A percentile compares a stretch with the other conserved stretches of the same genome.
Conservation (phyloP, 2,888 invertebrate genomes). For the Molanna angustata region DNA sequence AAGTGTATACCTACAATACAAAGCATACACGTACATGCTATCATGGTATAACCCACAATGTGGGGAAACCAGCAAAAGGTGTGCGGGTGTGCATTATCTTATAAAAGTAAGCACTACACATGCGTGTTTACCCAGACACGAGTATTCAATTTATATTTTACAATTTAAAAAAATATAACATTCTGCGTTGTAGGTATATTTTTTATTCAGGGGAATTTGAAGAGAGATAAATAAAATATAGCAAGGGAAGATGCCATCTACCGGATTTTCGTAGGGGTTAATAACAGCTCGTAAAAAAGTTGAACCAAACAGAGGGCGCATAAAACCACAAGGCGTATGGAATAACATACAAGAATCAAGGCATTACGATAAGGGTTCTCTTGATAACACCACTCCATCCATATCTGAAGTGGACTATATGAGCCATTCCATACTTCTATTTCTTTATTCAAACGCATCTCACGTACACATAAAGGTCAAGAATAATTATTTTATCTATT, state of each 20-base stretch:
- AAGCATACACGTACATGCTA: too few relatives aligned
- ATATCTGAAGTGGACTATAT: conserved; percentile 20
- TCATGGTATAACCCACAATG: too few relatives aligned
- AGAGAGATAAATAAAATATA: conserved; percentile 18
- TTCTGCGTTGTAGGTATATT: conserved; percentile 11
- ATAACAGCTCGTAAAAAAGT: conserved; percentile 20
- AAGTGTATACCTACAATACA: too few relatives aligned
- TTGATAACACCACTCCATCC: conserved; percentile 23
- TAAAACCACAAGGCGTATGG: conserved; percentile 28
- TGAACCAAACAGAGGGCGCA: conserved; percentile 20
- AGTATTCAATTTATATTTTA: too few relatives aligned
- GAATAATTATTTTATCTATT: too few relatives aligned
- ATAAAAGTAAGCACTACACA: too few relatives aligned
- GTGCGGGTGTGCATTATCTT: too few relatives aligned
- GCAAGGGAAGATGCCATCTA: not conserved
- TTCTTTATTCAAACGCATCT: too few relatives aligned
- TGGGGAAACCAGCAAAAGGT: too few relatives aligned
- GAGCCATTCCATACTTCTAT: not conserved
- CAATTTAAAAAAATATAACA: conserved; percentile 1
- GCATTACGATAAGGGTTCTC: conserved; percentile 27
- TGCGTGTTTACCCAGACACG: too few relatives aligned
- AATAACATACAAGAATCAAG: conserved; percentile 23
- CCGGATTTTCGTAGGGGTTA: conserved; percentile 19
- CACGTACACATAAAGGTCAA: too few relatives aligned
- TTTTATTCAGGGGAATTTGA: conserved; percentile 10